Evolutionary conservation across 2,797 vertebrate genomes (phyloP), one percentile per base, ranked within the genome.

Genomic region (Botia kubotai): DNA sequence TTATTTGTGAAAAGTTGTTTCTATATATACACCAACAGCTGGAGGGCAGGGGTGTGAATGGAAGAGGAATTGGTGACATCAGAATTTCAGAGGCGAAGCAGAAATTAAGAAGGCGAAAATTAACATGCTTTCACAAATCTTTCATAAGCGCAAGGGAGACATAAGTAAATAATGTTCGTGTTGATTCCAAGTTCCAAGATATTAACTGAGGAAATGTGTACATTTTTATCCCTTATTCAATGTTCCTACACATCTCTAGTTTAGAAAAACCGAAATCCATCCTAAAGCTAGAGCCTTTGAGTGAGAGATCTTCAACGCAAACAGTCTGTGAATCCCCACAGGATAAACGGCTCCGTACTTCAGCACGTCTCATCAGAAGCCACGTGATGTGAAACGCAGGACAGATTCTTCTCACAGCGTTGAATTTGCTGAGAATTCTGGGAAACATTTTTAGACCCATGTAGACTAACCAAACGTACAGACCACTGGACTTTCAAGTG

Each of bases 401-500:
- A 58, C 72, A 71, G 29, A 53, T 14, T 53, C 66, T 26, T 23
- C 50, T 62, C 65, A 58, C 33, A 21, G 10, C 53, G 50, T 12
- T 68, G 67, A 17, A n/a, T 72, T 55, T 33, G 7, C 16, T 65
- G 66, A 57, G 43, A 17, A 55, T 75, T 65, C 57, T 80, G 75
- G 55, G 72, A 70, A 69, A 67, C 55, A 29, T 79, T 19, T 71
- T 71, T 26, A 63, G 75, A 19, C 33, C n/a, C 33, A 36, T n/a
- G 19, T 62, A 26, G 55, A 70, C 21, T 19, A 11, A 60, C 11
- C 55, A 63, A 76, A 82, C 68, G 77, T 55, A 74, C 19, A 6
- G 36, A 76, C 66, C 77, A 72, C 80, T 77, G 79, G 70, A 76
- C 71, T 66, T 86, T 63, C 48, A 80, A 81, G 65, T 55, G 80